Evolutionary conservation across 2,113 vertebrate species (phyloP).

Genomic region (Diphyllodes magnificus): DNA sequence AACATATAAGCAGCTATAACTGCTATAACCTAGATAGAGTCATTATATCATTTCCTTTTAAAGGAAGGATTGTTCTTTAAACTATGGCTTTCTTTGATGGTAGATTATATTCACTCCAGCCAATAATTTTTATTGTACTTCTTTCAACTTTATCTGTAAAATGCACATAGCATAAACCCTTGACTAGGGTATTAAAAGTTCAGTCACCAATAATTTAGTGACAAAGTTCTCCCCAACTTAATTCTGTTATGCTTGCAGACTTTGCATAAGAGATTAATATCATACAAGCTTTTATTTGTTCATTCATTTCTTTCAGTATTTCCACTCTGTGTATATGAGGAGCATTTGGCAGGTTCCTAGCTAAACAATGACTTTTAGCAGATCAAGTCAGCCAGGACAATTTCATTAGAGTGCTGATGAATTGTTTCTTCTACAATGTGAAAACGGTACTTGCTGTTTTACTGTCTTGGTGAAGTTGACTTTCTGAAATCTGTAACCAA

Average conservation of each 20-base stretch:
- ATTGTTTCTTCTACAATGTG: background rate
- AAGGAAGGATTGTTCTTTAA: background rate
- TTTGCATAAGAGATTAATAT: background rate
- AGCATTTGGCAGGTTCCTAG: background rate
- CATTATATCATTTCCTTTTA: background rate
- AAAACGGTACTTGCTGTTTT: background rate
- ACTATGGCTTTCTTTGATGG: background rate
- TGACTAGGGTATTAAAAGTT: background rate
- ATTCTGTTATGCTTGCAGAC: background rate
- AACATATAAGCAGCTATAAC: background rate
- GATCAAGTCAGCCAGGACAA: background rate
- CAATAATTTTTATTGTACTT: background rate
- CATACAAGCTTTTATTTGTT: background rate
- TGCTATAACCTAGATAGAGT: background rate
- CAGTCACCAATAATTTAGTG: background rate
- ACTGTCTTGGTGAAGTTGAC: background rate
- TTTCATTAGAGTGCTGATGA: background rate
- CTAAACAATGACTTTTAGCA: background rate
- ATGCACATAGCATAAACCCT: background rate
- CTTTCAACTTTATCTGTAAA: background rate
- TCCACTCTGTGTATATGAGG: background rate
- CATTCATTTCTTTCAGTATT: background rate
- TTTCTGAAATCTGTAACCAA: background rate
- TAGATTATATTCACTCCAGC: background rate
- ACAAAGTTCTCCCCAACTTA: background rate